Evolutionary conservation across 1,140 invertebrate genomes (phyloP).

Genomic region (Leptopilina boulardi): DNA sequence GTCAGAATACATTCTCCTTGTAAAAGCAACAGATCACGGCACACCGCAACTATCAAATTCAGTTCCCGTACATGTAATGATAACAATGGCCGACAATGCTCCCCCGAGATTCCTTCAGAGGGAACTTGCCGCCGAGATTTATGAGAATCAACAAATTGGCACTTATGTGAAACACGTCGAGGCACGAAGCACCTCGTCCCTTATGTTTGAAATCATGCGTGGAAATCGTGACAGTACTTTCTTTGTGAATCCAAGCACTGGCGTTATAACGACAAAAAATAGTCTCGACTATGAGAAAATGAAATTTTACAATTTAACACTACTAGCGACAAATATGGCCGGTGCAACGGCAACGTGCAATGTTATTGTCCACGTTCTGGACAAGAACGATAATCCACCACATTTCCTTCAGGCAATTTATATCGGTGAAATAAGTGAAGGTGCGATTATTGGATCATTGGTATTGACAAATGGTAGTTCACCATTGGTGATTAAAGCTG

Average conservation of each 20-base stretch:
- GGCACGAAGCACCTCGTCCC: slow-evolving; percentile 86
- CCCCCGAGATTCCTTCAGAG: slow-evolving; percentile 85
- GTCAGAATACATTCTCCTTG: slow-evolving; percentile 87
- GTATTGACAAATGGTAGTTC: slow-evolving; percentile 82
- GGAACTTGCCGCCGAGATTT: slow-evolving; percentile 86
- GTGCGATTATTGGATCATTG: slow-evolving; percentile 82
- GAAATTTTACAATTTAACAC: slow-evolving; percentile 88
- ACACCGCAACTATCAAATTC: slow-evolving; percentile 84
- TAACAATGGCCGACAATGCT: slow-evolving; percentile 93
- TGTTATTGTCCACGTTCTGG: slow-evolving; percentile 86
- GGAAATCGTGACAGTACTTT: slow-evolving; percentile 87
- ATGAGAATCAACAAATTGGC: slow-evolving; percentile 88
- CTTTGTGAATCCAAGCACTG: slow-evolving; percentile 89
- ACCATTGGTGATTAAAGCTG: slow-evolving; percentile 87
- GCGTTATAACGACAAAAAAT: slow-evolving; percentile 84
- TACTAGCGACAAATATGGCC: slow-evolving; percentile 91
- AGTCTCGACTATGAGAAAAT: slow-evolving; percentile 87
- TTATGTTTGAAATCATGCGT: slow-evolving; percentile 88
- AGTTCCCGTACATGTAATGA: slow-evolving; percentile 88
- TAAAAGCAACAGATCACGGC: slow-evolving; percentile 90
- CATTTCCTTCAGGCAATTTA: slow-evolving; percentile 83
- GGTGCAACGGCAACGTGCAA: slow-evolving; percentile 81
- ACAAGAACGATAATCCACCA: slow-evolving; percentile 92
- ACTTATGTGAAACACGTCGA: slow-evolving; percentile 86
- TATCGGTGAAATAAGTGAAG: slow-evolving; percentile 83